phyloP scores from a whole-genome alignment of 2,888 invertebrate species.

The Eupsilia transversa region DNA sequence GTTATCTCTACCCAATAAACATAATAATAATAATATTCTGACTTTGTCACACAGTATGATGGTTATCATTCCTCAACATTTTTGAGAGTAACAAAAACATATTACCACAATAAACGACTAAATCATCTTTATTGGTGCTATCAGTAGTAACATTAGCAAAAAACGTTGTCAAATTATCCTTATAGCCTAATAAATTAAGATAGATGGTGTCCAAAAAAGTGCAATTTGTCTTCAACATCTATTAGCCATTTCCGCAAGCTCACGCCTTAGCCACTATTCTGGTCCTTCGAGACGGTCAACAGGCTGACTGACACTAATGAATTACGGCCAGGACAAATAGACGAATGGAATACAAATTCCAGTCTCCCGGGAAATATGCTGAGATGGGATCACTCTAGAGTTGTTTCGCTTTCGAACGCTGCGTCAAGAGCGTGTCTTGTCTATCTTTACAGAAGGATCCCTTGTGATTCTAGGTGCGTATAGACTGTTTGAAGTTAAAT shows the following conservation, averaged over 20 bases:
- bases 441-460: constrained; percentile 40
- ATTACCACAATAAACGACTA: constrained; percentile 22
- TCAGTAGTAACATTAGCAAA: constrained; percentile 42
- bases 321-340: constrained; percentile 68
- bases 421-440: constrained; percentile 36
- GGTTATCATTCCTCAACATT: neutral
- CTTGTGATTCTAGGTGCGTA: constrained; percentile 55
- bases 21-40: neutral
- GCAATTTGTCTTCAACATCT: constrained; percentile 46
- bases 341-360: constrained; percentile 69
- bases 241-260: constrained; percentile 53
- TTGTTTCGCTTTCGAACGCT: constrained; percentile 46
- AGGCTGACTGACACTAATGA: constrained; percentile 68
- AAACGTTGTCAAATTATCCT: constrained; percentile 55
- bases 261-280: constrained; percentile 40
- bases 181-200: constrained; percentile 47
- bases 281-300: constrained; percentile 62
- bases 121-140: constrained; percentile 46
- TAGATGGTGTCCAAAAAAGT: constrained; percentile 55
- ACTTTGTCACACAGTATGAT: neutral
- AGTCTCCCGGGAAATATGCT: constrained; percentile 66
- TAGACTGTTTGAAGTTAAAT: constrained; percentile 22
- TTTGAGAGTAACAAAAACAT: constrained; percentile 43
- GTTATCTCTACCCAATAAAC: neutral
- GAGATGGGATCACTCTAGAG: constrained; percentile 64